Conservation (phyloP, 2,113 vertebrate genomes). For the Cynoglossus semilaevis region DNA sequence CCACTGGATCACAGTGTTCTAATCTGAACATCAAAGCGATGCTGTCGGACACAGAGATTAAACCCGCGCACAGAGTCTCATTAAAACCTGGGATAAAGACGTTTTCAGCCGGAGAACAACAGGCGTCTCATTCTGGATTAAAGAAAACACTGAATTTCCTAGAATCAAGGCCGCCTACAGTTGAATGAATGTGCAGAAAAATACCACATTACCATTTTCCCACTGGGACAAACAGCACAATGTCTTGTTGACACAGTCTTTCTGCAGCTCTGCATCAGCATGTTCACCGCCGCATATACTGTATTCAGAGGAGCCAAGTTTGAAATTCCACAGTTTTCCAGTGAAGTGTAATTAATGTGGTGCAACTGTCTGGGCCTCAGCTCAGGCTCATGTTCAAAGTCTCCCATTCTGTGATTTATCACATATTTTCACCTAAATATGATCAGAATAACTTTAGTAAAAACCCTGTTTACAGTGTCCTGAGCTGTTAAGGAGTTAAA, state of each 20-base stretch:
- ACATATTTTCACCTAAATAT: too few species aligned
- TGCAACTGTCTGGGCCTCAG: constrained; percentile 1
- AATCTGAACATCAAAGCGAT: not conserved
- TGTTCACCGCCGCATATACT: constrained; percentile 18
- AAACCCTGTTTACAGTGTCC: too few species aligned
- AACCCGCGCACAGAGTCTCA: not conserved
- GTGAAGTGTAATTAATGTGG: constrained; percentile 40
- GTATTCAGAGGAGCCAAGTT: constrained; percentile 6
- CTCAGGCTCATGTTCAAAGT: constrained; percentile 5
- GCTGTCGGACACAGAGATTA: not conserved
- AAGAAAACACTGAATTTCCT: constrained; percentile 38
- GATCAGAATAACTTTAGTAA: too few species aligned
- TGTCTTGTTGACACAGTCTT: constrained; percentile 35
- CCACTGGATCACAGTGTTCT: constrained; percentile 1
- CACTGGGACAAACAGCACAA: constrained; percentile 55
- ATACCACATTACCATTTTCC: constrained; percentile 51
- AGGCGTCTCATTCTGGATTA: constrained; percentile 35
- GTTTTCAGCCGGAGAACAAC: constrained; percentile 11
- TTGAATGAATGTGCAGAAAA: constrained; percentile 49
- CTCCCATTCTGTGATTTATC: too few species aligned
- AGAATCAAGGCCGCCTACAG: constrained; percentile 57
- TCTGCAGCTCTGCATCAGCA: constrained; percentile 36
- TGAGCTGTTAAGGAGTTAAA: too few species aligned
- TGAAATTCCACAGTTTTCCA: constrained; percentile 27
- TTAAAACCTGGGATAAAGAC: constrained; percentile 11